Evolutionary conservation across 2,888 invertebrate genomes (phyloP).

Genomic region (Entomobrya multifasciata): DNA sequence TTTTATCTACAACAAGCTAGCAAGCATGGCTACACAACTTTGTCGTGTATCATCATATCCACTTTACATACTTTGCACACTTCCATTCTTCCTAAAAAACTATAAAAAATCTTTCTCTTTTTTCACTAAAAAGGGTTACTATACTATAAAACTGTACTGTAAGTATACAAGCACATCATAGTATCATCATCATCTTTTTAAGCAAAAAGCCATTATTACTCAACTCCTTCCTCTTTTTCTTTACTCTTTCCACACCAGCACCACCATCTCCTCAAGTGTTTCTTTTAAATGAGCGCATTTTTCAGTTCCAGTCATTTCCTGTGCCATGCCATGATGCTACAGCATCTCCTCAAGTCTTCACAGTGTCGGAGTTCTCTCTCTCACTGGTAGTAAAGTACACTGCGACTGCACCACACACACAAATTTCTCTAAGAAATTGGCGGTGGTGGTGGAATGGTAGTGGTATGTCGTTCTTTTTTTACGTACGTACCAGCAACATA

Average conservation of each 20-base stretch:
- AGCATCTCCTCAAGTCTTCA: background rate
- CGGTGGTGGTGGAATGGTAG: background rate
- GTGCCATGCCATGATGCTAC: constrained; percentile 34
- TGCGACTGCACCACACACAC: background rate
- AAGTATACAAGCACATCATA: background rate
- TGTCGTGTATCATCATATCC: no score
- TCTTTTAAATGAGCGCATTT: constrained; percentile 68
- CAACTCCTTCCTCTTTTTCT: constrained; percentile 36
- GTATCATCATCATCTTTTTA: constrained; percentile 31
- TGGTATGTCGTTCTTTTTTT: constrained; percentile 15
- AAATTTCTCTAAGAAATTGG: background rate
- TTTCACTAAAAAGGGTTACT: constrained; percentile 7
- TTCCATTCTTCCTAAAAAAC: constrained; percentile 9
- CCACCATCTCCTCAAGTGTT: constrained; percentile 62
- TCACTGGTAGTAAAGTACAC: no score
- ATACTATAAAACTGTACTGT: background rate
- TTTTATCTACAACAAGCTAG: constrained; percentile 9
- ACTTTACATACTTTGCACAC: no score
- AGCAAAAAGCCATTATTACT: constrained; percentile 60
- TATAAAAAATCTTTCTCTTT: background rate
- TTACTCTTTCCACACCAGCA: constrained; percentile 6
- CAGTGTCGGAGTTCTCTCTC: no score
- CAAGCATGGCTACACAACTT: no score
- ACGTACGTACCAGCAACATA: constrained; percentile 16
- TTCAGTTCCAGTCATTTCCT: constrained; percentile 71